Conservation (phyloP, 1,140 invertebrate genomes). For the Druon quercuslanigerum region DNA sequence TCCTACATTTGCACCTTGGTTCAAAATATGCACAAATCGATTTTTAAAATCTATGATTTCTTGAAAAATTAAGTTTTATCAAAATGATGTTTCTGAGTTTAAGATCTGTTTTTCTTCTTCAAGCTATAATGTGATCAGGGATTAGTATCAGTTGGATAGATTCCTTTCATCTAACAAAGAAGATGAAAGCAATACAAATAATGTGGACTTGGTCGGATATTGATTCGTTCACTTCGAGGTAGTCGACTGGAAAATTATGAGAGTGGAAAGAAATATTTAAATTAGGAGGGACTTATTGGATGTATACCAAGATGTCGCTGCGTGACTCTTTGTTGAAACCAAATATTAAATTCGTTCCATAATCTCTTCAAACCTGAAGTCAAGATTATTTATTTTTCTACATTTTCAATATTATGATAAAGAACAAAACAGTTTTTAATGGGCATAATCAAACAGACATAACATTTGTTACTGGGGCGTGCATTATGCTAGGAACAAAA, state of each 20-base stretch:
- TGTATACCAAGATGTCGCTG: background rate
- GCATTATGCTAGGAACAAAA: too few relatives aligned
- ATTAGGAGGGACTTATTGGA: constrained; percentile 19
- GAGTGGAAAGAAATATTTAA: constrained; percentile 26
- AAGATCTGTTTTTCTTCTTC: too few relatives aligned
- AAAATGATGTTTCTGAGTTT: too few relatives aligned
- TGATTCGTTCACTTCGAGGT: background rate
- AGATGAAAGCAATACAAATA: background rate
- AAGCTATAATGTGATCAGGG: too few relatives aligned
- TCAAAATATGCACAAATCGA: too few relatives aligned
- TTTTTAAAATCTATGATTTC: too few relatives aligned
- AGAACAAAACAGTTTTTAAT: too few relatives aligned
- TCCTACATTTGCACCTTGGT: too few relatives aligned
- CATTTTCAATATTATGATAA: background rate
- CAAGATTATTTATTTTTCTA: background rate
- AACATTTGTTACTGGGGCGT: too few relatives aligned
- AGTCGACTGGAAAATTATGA: constrained; percentile 28
- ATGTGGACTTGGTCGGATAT: background rate
- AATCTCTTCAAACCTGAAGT: background rate
- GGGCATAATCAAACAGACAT: too few relatives aligned
- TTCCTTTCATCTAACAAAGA: background rate
- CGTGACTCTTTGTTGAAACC: constrained; percentile 8
- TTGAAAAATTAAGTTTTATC: too few relatives aligned
- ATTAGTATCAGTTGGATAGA: background rate
- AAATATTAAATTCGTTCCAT: background rate